Evolutionary conservation across 2,888 invertebrate species (phyloP).

Genomic region (Crioceris asparagi): DNA sequence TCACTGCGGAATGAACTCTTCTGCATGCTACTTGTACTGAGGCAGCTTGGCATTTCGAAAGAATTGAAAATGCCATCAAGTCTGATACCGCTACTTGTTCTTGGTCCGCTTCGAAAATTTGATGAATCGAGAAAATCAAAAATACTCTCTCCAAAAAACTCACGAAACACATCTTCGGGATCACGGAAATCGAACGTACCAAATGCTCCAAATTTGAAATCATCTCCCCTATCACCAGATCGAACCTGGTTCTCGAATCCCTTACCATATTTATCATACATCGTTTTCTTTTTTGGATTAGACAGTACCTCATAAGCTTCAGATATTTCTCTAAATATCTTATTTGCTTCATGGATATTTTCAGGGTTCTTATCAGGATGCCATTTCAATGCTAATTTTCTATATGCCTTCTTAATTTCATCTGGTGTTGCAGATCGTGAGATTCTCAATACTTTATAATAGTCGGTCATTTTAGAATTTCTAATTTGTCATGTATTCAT

Average conservation of each 20-base stretch:
- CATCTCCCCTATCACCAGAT: neutral
- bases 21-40: too few relatives aligned
- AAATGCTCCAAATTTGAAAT: neutral
- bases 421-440: constrained; percentile 10
- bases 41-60: too few relatives aligned
- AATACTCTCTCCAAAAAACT: constrained; percentile 14
- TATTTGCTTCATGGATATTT: constrained; percentile 12
- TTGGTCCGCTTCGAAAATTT: too few relatives aligned
- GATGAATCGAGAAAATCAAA: constrained; percentile 12
- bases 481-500: neutral
- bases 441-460: constrained; percentile 14
- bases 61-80: too few relatives aligned
- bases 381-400: constrained; percentile 16
- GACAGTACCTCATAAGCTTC: constrained; percentile 17
- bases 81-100: too few relatives aligned
- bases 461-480: constrained; percentile 10
- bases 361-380: constrained; percentile 19
- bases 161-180: constrained; percentile 15
- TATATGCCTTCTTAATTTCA: constrained; percentile 17
- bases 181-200: constrained; percentile 5
- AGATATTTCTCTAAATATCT: constrained; percentile 15
- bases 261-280: constrained; percentile 12
- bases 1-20: too few relatives aligned
- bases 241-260: neutral
- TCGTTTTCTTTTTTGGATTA: constrained; percentile 11